Evolutionary conservation across 2,888 invertebrate genomes (phyloP).

Genomic region (Tholera decimalis): DNA sequence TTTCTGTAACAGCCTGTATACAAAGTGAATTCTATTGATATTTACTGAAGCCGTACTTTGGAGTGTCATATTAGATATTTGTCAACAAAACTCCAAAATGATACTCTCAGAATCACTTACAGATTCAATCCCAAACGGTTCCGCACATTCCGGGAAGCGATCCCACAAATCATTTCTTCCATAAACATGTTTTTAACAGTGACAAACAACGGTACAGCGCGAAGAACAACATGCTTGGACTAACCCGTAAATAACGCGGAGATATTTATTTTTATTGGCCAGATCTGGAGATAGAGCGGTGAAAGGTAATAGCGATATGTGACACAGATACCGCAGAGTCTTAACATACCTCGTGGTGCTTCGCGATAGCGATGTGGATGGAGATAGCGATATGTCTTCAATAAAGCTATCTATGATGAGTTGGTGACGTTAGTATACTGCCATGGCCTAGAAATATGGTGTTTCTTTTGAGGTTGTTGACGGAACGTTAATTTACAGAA

Average conservation of each 20-base stretch:
- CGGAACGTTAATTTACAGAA: background rate
- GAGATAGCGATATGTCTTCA: background rate
- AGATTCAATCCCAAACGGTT: conserved; percentile 49
- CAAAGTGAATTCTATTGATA: background rate
- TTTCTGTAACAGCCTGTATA: no score
- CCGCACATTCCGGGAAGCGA: conserved; percentile 56
- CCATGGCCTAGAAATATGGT: background rate
- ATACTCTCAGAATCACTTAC: conserved; percentile 50
- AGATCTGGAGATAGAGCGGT: conserved; percentile 66
- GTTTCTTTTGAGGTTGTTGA: background rate
- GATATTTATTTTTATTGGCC: conserved; percentile 76
- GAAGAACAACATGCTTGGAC: conserved; percentile 61
- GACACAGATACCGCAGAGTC: conserved; percentile 53
- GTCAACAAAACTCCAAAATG: conserved; percentile 2
- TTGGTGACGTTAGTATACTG: background rate
- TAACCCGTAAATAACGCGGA: conserved; percentile 67
- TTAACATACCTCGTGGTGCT: conserved; percentile 24
- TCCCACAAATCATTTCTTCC: conserved; percentile 66
- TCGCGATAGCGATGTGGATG: conserved; percentile 9
- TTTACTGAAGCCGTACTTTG: no score
- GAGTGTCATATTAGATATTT: no score
- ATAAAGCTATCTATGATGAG: background rate
- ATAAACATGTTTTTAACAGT: conserved; percentile 67
- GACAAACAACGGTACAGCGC: conserved; percentile 71
- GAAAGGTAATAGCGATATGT: conserved; percentile 63